Conservation (phyloP, 2,888 invertebrate species). For the Leptinotarsa rubiginosa region DNA sequence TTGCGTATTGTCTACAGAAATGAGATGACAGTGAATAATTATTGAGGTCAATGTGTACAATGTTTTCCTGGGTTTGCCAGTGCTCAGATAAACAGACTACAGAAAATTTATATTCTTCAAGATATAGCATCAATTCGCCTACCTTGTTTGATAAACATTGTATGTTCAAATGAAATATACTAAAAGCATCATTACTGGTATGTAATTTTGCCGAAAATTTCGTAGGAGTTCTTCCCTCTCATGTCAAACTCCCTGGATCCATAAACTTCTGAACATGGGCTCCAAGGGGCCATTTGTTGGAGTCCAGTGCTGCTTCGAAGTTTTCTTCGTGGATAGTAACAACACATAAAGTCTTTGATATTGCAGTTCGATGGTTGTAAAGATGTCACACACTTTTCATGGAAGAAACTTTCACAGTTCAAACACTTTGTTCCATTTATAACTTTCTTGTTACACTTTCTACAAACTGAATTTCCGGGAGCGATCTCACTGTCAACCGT, state of each 20-base stretch:
- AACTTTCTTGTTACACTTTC: no score
- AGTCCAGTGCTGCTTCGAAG: background rate
- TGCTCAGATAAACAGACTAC: slow-evolving; percentile 10
- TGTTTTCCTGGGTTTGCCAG: slow-evolving; percentile 14
- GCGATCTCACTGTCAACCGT: no score
- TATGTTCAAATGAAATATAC: slow-evolving; percentile 23
- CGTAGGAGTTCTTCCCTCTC: no score
- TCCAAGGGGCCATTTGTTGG: background rate
- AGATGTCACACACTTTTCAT: no score
- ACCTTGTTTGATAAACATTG: slow-evolving; percentile 19
- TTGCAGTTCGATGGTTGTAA: no score
- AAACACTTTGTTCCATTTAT: no score
- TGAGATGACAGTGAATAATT: background rate
- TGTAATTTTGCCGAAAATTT: background rate
- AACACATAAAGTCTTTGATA: no score
- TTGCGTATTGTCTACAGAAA: no score
- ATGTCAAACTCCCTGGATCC: background rate
- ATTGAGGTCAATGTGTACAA: slow-evolving; percentile 22
- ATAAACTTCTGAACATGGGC: background rate
- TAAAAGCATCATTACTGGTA: slow-evolving; percentile 10
- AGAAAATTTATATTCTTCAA: slow-evolving; percentile 13
- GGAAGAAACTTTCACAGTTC: no score
- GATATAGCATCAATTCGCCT: slow-evolving; percentile 18
- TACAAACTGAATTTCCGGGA: no score
- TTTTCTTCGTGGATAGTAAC: background rate